phyloP scores from a whole-genome alignment of 2,113 vertebrate genomes.

The Noctilio leporinus region DNA sequence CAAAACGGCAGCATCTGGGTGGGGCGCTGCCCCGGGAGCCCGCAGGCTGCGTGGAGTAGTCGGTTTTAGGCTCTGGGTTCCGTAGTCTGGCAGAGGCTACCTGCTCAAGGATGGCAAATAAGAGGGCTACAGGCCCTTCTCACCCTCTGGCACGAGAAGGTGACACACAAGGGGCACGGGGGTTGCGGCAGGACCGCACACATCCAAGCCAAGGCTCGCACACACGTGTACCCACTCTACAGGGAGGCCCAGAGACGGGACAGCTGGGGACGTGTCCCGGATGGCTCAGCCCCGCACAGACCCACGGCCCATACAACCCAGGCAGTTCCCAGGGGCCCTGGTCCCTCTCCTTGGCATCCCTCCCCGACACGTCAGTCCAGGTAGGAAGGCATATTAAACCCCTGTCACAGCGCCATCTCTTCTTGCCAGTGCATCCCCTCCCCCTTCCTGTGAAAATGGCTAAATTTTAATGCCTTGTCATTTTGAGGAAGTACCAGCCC shows the following conservation, averaged over 20 bases:
- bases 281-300: fast-evolving
- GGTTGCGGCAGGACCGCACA: fast-evolving
- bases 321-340: background rate
- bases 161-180: background rate
- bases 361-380: constrained; percentile 38
- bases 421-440: background rate
- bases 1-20: constrained; percentile 24
- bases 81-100: constrained; percentile 32
- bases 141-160: background rate
- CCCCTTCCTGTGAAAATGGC: constrained; percentile 66
- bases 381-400: constrained; percentile 47
- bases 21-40: background rate
- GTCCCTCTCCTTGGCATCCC: background rate
- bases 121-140: constrained; percentile 46
- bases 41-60: constrained; percentile 57
- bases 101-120: constrained; percentile 61
- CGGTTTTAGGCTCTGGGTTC: constrained; percentile 49
- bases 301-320: fast-evolving
- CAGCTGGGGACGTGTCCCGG: fast-evolving
- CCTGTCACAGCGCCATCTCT: background rate
- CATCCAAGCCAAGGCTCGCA: background rate
- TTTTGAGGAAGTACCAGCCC: background rate
- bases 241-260: background rate
- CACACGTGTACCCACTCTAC: background rate
- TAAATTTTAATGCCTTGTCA: constrained; percentile 63